Evolutionary conservation across 92 coral and sea anemone species (phyloP), one percentile per base, ranked within the genome.

Genomic region (Phenganax subtilis): DNA sequence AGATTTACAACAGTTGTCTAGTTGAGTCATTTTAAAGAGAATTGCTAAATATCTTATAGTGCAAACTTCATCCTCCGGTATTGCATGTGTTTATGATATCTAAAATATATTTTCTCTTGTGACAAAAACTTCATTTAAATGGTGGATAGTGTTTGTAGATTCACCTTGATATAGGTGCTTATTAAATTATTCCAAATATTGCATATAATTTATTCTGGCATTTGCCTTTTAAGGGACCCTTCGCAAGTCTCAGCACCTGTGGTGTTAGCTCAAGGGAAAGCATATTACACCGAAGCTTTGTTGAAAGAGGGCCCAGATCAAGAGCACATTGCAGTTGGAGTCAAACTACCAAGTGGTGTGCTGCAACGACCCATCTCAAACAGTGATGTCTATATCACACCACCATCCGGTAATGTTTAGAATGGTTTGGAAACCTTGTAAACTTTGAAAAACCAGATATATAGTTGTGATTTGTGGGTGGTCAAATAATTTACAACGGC

Each of bases 241-340:
- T n/a, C 44, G 30, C 92, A 89, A 67, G 54, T 27, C 10, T 89
- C 92, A 67, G 77, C 80, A n/a, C 88, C 91, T 15, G 51, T 91
- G n/a, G 44, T 53, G 37, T 76, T 91, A 29, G 59, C 74, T 53
- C 70, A 81, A 53, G 88, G 88, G 28, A 69, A 84, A 68, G 88
- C 86, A 65, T 91, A 91, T 82, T 89, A 67, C 75, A 67, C 90
- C 54, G 86, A 91, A 85, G 93, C 89, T 10, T n/a, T 91, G 51
- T 86, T 89, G 93, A 91, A 91, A 80, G 97, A 87, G 68, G 84
- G 86, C 59, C 52, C 71, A 1, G 88, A 86, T 70, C 66, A 85
- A 7, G 97, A 91, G 69, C 92, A 89, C 73, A 57, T 91, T 53
- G 76, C 88, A 28, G 89, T 88, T 72, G 97, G 97, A 12, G 97